Base-by-base conservation (phyloP, 92 coral and sea anemone species). In the Isaurus tuberculatus region DNA sequence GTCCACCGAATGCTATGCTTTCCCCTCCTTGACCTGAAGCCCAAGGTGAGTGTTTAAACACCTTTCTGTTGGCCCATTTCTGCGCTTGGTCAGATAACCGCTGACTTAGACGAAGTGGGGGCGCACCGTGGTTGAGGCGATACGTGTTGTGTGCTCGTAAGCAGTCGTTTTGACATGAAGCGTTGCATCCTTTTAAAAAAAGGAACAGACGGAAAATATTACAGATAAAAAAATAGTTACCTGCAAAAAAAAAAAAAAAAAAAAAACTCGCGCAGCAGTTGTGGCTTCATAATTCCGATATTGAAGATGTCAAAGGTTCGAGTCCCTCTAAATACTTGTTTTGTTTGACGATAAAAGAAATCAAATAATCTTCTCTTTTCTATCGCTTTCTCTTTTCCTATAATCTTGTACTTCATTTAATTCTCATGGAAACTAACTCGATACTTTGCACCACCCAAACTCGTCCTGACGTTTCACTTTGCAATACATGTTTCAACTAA, bases 11-110 rank as follows among this genome's bases (percentile, higher is more conserved):
- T 13, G 98, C 98, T 13, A 93, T 93, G 10, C 91, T 75, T 79
- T 93, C 98, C 74, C 97, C 97, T 46, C 97, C 97, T 87, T 81
- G 85, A 19, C 95, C 93, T 81, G 88, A 82, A 48, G 98, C 93
- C 98, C 98, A 93, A 30, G 95, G 91, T 17, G 98, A 93, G 69
- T 87, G 98, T 51, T 91, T 92, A 23, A 89, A 94, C 69, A 91
- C 85, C 60, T 90, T 87, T 79, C 78, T 86, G 73, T 93, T 81
- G 1, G 95, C 98, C 98, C 98, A 93, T 14, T 71, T 72, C 79
- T 93, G 98, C 30, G 98, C 98, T 77, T 91, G 98, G 33, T 84
- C 80, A 22, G 98, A 92, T 53, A 93, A 85, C 48, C 64, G 75
- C 75, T 91, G 98, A 72, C 90, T 90, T 51, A 93, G 90, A 23